Conservation (phyloP, 2,113 vertebrate genomes). For the Herpailurus yagouaroundi region DNA sequence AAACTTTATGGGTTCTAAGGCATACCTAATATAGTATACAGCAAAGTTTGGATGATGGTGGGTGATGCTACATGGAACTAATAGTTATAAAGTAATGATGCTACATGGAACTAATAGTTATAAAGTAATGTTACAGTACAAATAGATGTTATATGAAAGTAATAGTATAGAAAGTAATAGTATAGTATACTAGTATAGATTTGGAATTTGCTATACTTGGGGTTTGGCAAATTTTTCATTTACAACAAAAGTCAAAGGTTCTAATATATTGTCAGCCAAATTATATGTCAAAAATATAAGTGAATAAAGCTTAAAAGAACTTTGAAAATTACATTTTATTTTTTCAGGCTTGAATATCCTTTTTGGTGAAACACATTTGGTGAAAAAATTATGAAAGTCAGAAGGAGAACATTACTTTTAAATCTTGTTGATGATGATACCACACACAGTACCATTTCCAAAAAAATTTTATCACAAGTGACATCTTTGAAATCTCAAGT, state of each 20-base stretch:
- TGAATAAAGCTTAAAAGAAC: not conserved
- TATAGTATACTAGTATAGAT: not conserved
- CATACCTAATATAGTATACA: slow-evolving; percentile 8
- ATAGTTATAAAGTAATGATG: not conserved
- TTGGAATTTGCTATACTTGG: not conserved
- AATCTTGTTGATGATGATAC: not conserved
- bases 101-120: not conserved
- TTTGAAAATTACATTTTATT: slow-evolving; percentile 43
- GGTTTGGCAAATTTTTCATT: slow-evolving; percentile 24
- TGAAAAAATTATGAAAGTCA: not conserved
- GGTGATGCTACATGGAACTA: not conserved
- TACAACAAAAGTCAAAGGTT: not conserved
- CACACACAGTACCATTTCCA: not conserved
- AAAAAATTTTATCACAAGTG: not conserved
- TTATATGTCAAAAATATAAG: slow-evolving; percentile 22
- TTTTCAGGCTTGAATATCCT: slow-evolving; percentile 31
- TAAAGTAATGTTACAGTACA: not conserved
- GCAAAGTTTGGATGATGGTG: not conserved
- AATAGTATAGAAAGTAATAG: not conserved
- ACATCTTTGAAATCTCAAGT: not conserved
- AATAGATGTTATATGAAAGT: not conserved
- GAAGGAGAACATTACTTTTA: not conserved
- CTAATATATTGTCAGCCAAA: not conserved
- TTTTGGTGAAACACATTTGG: slow-evolving; percentile 17
- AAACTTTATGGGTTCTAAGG: slow-evolving; percentile 6